These are phyloP conservation scores for Ooceraea biroi DNA, from an alignment of 1,140 invertebrate genomes.

Conservation along the genomic window DNA sequence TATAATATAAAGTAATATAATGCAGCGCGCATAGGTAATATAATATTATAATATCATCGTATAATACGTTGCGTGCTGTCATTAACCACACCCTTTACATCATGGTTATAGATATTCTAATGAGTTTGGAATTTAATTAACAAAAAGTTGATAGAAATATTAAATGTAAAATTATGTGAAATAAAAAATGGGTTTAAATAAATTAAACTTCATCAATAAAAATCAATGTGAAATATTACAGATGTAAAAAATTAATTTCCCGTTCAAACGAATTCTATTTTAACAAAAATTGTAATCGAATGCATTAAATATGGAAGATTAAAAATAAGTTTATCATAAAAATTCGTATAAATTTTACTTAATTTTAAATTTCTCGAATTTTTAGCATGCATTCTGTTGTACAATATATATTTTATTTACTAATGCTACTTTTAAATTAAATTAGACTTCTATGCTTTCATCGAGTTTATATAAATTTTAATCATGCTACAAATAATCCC, in stretches of 20 bases:
- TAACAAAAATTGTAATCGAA: background rate
- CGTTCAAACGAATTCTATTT: constrained; percentile 5
- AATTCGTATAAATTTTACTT: background rate
- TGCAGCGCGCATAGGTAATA: constrained; percentile 12
- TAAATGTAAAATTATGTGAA: background rate
- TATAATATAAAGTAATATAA: constrained; percentile 35
- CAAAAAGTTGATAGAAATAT: constrained; percentile 25
- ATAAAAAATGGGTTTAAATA: background rate
- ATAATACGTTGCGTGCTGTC: constrained; percentile 30
- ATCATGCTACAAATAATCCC: background rate
- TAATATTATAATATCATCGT: constrained; percentile 24
- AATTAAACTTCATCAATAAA: constrained; percentile 15
- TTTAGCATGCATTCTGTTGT: background rate
- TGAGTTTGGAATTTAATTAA: constrained; percentile 46
- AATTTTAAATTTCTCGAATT: background rate
- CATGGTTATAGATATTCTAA: constrained; percentile 15
- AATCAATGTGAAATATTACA: background rate
- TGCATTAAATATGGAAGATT: background rate
- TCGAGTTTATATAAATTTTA: background rate
- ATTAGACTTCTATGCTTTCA: background rate
- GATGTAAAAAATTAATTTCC: background rate
- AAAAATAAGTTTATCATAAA: background rate
- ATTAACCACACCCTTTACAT: constrained; percentile 40
- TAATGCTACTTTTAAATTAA: background rate
- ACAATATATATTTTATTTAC: background rate